Base-by-base conservation (phyloP, 2,797 vertebrate genomes). In the Microcaecilia unicolor region DNA sequence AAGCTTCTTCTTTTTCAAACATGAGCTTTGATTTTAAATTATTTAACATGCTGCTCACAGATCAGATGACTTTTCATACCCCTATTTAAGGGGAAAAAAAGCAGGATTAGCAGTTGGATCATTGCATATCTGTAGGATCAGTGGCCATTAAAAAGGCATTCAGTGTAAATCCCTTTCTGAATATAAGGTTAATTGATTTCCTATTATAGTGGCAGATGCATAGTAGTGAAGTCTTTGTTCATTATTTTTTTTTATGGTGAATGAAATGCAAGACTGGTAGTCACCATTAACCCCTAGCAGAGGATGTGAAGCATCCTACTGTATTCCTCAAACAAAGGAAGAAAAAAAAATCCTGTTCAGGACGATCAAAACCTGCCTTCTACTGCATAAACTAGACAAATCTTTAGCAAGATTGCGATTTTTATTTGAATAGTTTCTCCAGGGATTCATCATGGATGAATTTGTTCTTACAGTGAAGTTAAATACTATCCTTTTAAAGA, bases 401-500 rank as follows among this genome's bases (percentile, higher is more conserved):
- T 63, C 74, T 76, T 68, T 40, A 64, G 58, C 56, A 72, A 61
- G 44, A 41, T 38, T 64, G 53, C 57, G 72, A 56, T 72, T 74
- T 80, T 78, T 69, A 68, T 74, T 82, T 77, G 73, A 74, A 52
- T 67, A 55, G 33, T 54, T 80, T 74, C 78, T 83, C 63, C 29
- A 32, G 62, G 69, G 75, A 76, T 57, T 73, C 65, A 72, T 76
- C 78, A 78, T 40, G 77, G 76, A 81, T 75, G 71, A 78, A 76
- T 82, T 69, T 77, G 67, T 76, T 80, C 80, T 81, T 57, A 64
- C 55, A 68, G 71, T 80, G 72, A 73, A 57, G 41, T 66, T 72
- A 84, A 85, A 78, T 76, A 75, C 72, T 58, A 49, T 57, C 71
- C 67, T 68, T 74, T 76, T 70, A 65, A 62, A 80, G 75, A 73